A percentile compares a stretch with the other conserved stretches of the same genome.
Conservation (phyloP, 2,888 invertebrate species). For the Craniophora ligustri region DNA sequence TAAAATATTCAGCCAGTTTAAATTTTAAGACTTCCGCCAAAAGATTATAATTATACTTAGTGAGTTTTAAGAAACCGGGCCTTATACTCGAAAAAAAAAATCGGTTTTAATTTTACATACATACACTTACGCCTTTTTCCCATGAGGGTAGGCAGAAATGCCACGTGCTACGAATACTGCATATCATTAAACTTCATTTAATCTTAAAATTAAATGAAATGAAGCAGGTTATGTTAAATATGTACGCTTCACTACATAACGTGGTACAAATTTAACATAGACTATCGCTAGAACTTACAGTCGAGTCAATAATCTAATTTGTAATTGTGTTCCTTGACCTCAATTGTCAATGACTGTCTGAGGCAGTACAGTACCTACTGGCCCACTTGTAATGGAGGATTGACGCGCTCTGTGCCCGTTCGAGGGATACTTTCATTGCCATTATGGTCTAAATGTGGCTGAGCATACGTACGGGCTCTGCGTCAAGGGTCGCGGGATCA, state of each 20-base stretch:
- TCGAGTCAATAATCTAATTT: slow-evolving; percentile 72
- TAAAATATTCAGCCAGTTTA: no score
- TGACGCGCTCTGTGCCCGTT: slow-evolving; percentile 3
- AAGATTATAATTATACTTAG: no score
- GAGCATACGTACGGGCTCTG: no score
- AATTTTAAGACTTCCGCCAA: no score
- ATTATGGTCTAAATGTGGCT: background rate
- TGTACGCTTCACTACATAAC: background rate
- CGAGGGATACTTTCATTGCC: background rate
- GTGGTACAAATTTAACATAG: slow-evolving; percentile 19
- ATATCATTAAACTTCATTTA: no score
- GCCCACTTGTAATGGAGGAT: slow-evolving; percentile 26
- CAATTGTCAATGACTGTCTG: slow-evolving; percentile 60
- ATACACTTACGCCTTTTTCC: no score
- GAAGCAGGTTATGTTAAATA: background rate
- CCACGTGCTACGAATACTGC: no score
- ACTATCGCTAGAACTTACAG: slow-evolving; percentile 38
- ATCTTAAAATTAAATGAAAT: background rate
- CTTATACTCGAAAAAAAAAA: no score
- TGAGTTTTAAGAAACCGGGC: no score
- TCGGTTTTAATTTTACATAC: no score
- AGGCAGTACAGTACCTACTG: slow-evolving; percentile 28
- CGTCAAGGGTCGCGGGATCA: no score
- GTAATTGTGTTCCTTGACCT: slow-evolving; percentile 74
- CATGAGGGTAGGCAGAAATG: no score